A percentile compares a stretch with the other conserved stretches of the same genome.
These are phyloP conservation scores for Artibeus jamaicensis DNA, from an alignment of 2,797 vertebrate species.

Conservation along the genomic window DNA sequence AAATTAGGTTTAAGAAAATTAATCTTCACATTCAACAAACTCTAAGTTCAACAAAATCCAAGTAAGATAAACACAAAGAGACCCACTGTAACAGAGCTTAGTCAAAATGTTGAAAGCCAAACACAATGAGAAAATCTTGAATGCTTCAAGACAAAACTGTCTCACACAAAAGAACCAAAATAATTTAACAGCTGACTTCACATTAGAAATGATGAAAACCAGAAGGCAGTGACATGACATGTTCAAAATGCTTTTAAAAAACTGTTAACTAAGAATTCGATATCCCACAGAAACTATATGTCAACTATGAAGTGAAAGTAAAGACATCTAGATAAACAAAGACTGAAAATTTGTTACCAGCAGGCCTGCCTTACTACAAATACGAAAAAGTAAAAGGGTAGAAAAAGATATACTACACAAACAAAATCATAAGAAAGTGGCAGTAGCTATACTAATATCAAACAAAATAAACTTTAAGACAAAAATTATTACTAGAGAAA, in stretches of 20 bases:
- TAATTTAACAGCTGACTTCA: not conserved
- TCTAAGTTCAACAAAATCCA: not conserved
- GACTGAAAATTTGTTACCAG: not conserved
- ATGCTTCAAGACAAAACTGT: not conserved
- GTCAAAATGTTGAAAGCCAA: not conserved
- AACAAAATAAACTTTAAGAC: not conserved
- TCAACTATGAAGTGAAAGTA: not conserved
- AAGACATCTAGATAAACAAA: not conserved
- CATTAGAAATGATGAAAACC: not conserved
- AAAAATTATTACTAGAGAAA: not conserved
- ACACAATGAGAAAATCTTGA: not conserved
- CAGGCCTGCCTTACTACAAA: not conserved
- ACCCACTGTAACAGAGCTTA: not conserved
- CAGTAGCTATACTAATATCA: not conserved
- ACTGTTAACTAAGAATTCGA: not conserved
- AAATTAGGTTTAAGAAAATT: not conserved
- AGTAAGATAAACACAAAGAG: not conserved
- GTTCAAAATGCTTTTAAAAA: not conserved
- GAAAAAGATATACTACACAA: not conserved
- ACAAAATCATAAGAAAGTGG: not conserved
- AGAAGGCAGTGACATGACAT: not conserved
- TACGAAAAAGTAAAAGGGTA: not conserved
- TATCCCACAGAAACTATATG: not conserved
- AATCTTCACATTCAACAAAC: not conserved
- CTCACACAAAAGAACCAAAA: not conserved